Evolutionary conservation across 2,797 vertebrate species (phyloP).

Genomic region (Myotis myotis): DNA sequence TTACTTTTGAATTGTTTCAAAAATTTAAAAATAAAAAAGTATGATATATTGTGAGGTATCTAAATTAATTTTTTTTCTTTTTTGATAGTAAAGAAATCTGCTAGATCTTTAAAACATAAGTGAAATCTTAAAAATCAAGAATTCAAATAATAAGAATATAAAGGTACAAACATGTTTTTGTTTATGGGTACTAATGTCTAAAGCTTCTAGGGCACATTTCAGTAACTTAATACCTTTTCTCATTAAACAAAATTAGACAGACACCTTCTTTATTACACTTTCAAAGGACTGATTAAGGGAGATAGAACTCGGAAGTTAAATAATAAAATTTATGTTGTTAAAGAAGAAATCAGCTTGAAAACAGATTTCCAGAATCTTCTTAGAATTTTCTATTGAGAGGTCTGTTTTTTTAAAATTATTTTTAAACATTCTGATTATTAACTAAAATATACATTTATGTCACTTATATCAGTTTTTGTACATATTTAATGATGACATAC

Average conservation of each 20-base stretch:
- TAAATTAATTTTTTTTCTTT: background rate
- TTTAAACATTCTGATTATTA: background rate
- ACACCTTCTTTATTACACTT: background rate
- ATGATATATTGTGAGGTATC: background rate
- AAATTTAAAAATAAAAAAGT: background rate
- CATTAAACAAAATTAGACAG: background rate
- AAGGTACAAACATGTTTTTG: background rate
- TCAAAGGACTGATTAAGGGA: background rate
- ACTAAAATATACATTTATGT: background rate
- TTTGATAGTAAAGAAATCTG: background rate
- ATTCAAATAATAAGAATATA: background rate
- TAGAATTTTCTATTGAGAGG: background rate
- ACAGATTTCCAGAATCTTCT: background rate
- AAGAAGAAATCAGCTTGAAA: background rate
- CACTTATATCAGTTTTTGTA: background rate
- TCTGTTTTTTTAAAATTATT: background rate
- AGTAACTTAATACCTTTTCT: background rate
- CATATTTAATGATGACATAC: background rate
- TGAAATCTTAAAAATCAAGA: background rate
- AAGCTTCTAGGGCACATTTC: background rate
- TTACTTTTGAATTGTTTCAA: background rate
- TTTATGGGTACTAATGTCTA: background rate
- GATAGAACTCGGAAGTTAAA: background rate
- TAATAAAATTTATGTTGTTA: background rate
- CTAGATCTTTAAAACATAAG: background rate